Percentiles rank a stretch among this genome's conserved stretches.
These are phyloP conservation scores for Sylvia borin DNA, from an alignment of 2,797 vertebrate species.

Conservation along the genomic window DNA sequence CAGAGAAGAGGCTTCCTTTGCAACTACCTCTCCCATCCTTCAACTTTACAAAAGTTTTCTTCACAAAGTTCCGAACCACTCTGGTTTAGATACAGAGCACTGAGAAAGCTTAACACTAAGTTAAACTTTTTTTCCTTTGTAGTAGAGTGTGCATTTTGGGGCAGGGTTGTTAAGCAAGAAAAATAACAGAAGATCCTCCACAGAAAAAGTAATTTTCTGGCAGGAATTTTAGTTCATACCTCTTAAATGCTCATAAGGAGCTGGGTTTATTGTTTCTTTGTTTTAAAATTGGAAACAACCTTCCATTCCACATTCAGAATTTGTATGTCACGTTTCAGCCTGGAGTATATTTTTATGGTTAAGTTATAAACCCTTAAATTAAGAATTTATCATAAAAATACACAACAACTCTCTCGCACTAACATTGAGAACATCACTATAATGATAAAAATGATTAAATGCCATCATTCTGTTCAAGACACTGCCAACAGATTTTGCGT, in stretches of 20 bases:
- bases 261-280: not conserved
- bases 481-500: constrained; percentile 32
- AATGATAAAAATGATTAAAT: constrained; percentile 60
- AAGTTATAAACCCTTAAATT: constrained; percentile 34
- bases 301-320: not conserved
- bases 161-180: not conserved
- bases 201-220: constrained; percentile 7
- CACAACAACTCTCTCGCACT: not conserved
- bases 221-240: not conserved
- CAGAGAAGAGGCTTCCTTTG: not conserved
- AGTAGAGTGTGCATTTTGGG: not conserved
- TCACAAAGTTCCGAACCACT: not conserved
- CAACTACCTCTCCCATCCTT: not conserved
- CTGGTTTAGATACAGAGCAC: not conserved
- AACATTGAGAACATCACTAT: not conserved
- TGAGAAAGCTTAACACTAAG: not conserved
- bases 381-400: constrained; percentile 26
- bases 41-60: not conserved
- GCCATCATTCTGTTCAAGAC: constrained; percentile 20
- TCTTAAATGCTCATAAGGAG: not conserved
- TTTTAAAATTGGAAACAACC: constrained; percentile 5
- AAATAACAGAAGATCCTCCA: not conserved
- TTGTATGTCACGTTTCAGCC: not conserved
- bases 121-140: not conserved
- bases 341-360: not conserved